These are phyloP conservation scores for Agapostemon virescens DNA, from an alignment of 2,888 invertebrate species.

Conservation along the genomic window DNA sequence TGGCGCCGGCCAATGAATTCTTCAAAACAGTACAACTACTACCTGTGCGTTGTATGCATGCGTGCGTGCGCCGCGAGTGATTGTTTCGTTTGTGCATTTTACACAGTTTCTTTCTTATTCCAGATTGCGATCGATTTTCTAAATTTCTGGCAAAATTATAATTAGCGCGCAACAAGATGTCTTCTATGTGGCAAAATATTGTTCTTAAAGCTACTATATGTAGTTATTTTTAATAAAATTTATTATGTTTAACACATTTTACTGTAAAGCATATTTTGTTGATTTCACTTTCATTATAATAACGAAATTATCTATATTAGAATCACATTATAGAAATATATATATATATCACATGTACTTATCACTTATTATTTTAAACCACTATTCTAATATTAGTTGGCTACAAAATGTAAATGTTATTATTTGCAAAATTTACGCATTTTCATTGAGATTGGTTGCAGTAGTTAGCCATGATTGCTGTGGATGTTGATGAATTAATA, in stretches of 20 bases:
- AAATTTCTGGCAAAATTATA: neutral
- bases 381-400: neutral
- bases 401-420: neutral
- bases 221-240: neutral
- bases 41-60: slow-evolving; percentile 12
- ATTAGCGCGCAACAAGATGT: no score
- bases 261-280: neutral
- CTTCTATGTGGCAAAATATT: neutral
- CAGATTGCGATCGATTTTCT: neutral
- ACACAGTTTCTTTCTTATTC: neutral
- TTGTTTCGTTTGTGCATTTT: neutral
- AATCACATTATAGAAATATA: neutral
- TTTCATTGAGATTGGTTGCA: neutral
- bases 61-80: neutral
- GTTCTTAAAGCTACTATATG: neutral
- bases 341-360: no score
- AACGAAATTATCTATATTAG: neutral
- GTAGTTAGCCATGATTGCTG: no score
- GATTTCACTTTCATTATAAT: neutral
- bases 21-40: slow-evolving; percentile 42
- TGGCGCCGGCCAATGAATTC: slow-evolving; percentile 68
- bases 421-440: neutral
- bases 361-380: neutral
- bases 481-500: fast-evolving
- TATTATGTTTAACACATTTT: neutral